Percentiles rank a stretch among this genome's conserved stretches.
Conservation (phyloP, 2,797 vertebrate genomes). For the Acanthornis magna region DNA sequence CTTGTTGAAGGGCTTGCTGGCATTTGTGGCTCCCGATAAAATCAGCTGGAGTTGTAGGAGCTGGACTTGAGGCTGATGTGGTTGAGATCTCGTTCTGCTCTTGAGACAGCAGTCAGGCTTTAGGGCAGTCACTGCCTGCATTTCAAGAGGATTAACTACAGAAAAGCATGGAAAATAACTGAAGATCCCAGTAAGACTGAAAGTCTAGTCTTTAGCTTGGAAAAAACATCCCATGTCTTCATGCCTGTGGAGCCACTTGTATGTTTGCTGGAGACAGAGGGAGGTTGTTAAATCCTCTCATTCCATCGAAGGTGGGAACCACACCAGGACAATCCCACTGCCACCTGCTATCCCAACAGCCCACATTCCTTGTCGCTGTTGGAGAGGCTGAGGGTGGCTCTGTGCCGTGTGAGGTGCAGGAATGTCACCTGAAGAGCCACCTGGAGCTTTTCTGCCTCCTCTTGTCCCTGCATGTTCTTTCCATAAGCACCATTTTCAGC, state of each 20-base stretch:
- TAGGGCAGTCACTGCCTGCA: background rate
- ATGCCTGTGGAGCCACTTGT: background rate
- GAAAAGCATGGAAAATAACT: background rate
- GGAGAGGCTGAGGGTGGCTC: background rate
- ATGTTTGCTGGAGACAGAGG: background rate
- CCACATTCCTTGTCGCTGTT: rapidly evolving
- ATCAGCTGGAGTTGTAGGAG: background rate
- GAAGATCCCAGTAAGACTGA: background rate
- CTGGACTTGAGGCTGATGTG: background rate
- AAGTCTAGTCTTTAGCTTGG: background rate
- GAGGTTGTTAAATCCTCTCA: background rate
- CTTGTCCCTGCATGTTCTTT: background rate
- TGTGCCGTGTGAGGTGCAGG: background rate
- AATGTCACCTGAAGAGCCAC: rapidly evolving
- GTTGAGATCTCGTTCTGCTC: background rate
- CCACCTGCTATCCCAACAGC: background rate
- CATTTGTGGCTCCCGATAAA: background rate
- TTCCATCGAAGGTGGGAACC: background rate
- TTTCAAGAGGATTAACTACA: background rate
- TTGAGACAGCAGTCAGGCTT: background rate
- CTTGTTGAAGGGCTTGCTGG: background rate
- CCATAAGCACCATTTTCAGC: background rate
- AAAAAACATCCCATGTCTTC: background rate
- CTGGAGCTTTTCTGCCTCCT: background rate
- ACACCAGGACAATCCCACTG: background rate